A percentile compares a stretch with the other conserved stretches of the same genome.
phyloP scores from a whole-genome alignment of 2,797 vertebrate species.

The Micrastur ruficollis region DNA sequence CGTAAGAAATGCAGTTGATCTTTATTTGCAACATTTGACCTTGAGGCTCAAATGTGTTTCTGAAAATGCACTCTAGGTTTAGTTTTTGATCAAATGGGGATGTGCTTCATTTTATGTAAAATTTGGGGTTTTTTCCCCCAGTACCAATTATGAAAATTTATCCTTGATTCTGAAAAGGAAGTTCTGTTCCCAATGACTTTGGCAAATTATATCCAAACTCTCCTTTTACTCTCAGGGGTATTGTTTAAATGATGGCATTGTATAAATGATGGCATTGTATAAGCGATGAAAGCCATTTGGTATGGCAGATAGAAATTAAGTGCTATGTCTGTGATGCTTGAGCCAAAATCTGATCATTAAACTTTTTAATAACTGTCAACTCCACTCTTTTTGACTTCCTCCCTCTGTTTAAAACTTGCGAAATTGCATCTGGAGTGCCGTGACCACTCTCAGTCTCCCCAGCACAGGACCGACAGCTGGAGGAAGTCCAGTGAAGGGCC shows the following conservation, averaged over 20 bases:
- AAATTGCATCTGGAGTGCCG: background rate
- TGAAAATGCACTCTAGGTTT: background rate
- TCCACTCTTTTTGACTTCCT: background rate
- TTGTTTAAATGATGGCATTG: background rate
- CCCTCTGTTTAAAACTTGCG: background rate
- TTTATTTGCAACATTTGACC: background rate
- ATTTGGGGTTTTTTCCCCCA: rapidly evolving
- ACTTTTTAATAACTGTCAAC: background rate
- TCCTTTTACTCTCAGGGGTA: background rate
- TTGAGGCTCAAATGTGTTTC: background rate
- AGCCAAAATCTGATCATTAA: background rate
- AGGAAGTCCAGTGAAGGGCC: background rate
- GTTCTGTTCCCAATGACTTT: background rate
- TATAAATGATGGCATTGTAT: background rate
- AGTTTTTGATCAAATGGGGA: background rate
- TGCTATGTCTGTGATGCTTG: background rate
- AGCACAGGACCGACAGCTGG: background rate
- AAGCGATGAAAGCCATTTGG: background rate
- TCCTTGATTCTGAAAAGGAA: background rate
- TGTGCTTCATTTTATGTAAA: background rate
- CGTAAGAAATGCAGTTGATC: background rate
- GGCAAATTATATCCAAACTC: background rate
- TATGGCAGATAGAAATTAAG: background rate
- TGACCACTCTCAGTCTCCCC: background rate
- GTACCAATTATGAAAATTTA: background rate